phyloP scores from a whole-genome alignment of 2,113 vertebrate genomes.

The Merops nubicus region DNA sequence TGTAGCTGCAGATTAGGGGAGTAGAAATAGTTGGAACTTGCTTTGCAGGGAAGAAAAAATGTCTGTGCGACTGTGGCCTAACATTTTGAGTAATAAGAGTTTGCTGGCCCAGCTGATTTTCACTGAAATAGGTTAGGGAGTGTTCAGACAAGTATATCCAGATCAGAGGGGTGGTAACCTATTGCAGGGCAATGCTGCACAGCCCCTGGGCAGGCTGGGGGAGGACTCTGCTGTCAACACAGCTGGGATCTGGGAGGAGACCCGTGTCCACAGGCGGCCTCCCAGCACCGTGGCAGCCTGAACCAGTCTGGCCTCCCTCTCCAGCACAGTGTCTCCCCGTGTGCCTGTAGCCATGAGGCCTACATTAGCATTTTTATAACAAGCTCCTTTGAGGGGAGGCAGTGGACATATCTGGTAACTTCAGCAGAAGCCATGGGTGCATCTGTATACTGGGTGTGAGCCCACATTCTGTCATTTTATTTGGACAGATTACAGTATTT shows the following conservation, averaged over 20 bases:
- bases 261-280: background rate
- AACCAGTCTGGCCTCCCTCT: background rate
- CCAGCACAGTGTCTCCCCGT: background rate
- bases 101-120: slow-evolving; percentile 5
- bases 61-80: background rate
- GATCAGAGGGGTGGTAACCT: slow-evolving; percentile 34
- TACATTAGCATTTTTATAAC: background rate
- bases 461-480: background rate
- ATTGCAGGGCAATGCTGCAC: background rate
- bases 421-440: background rate
- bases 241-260: slow-evolving; percentile 8
- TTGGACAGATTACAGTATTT: background rate
- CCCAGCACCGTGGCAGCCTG: background rate
- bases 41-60: background rate
- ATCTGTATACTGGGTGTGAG: background rate
- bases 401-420: background rate
- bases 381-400: background rate
- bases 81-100: background rate
- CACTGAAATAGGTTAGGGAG: slow-evolving; percentile 41
- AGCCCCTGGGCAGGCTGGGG: slow-evolving; percentile 26
- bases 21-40: background rate
- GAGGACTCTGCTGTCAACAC: background rate
- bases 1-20: background rate
- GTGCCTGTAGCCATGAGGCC: background rate
- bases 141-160: slow-evolving; percentile 49